phyloP scores from a whole-genome alignment of 1,140 invertebrate species.

The Pseudoatta argentina region DNA sequence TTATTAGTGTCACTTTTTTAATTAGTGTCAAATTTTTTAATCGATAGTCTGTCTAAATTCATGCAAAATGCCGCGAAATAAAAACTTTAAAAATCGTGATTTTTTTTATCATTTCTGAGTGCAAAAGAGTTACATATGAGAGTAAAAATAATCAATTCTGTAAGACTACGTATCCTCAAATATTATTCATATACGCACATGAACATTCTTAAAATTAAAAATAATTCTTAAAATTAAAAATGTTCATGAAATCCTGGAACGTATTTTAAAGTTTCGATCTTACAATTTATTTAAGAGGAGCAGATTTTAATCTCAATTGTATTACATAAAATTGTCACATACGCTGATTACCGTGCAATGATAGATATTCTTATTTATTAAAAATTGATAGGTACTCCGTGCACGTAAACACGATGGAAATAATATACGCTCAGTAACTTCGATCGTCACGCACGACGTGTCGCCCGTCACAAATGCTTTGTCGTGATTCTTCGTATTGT shows the following conservation, averaged over 20 bases:
- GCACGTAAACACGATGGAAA: neutral
- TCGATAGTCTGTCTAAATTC: too few relatives aligned
- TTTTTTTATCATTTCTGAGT: too few relatives aligned
- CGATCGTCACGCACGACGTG: slow-evolving; percentile 21
- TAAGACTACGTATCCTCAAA: neutral
- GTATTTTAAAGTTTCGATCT: neutral
- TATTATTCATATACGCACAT: neutral
- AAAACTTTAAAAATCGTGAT: too few relatives aligned
- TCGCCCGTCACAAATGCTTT: neutral
- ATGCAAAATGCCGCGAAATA: too few relatives aligned
- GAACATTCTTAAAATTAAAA: neutral
- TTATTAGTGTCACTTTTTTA: too few relatives aligned
- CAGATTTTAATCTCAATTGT: neutral
- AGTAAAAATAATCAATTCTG: too few relatives aligned
- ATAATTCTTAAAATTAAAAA: slow-evolving; percentile 4
- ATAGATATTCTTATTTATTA: slow-evolving; percentile 16
- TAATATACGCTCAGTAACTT: neutral
- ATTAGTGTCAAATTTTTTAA: too few relatives aligned
- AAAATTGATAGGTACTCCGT: neutral
- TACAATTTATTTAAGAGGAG: neutral
- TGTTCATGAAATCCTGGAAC: neutral
- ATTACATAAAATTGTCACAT: neutral
- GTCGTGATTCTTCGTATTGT: slow-evolving; percentile 61
- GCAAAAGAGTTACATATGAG: too few relatives aligned
- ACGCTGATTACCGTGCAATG: neutral